Conservation (phyloP, 2,797 vertebrate species). For the Chiroxiphia lanceolata region DNA sequence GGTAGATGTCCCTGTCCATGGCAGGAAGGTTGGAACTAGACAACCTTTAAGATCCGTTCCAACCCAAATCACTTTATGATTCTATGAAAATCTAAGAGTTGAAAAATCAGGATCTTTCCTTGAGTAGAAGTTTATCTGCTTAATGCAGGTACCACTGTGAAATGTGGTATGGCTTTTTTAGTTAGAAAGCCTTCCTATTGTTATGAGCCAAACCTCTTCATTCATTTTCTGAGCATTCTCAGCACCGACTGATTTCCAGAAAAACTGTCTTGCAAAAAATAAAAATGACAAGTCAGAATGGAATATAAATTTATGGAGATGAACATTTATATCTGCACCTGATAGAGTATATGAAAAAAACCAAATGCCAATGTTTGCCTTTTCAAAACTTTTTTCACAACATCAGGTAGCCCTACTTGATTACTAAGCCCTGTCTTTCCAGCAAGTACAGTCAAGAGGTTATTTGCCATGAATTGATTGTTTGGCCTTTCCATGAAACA, state of each 20-base stretch:
- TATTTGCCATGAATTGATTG: neutral
- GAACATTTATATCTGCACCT: neutral
- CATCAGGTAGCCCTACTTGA: neutral
- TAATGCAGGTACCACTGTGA: accelerated
- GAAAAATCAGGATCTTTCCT: neutral
- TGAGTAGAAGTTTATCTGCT: neutral
- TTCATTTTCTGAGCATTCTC: neutral
- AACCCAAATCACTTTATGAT: neutral
- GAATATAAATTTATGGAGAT: neutral
- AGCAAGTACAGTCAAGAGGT: neutral
- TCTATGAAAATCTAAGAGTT: neutral
- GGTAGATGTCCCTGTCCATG: accelerated
- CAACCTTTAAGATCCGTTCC: neutral
- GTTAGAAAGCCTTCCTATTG: neutral
- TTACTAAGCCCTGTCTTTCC: neutral
- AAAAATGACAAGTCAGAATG: neutral
- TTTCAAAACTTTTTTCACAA: neutral
- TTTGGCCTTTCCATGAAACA: neutral
- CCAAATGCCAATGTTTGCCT: neutral
- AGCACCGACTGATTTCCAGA: neutral
- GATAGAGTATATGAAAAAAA: neutral
- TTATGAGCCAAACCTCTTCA: neutral
- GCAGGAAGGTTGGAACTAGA: neutral
- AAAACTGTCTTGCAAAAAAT: neutral
- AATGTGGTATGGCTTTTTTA: accelerated